Percentiles rank a stretch among this genome's conserved stretches.
These are phyloP conservation scores for Paedocypris sp. DNA, from an alignment of 2,113 vertebrate genomes.

Conservation along the genomic window DNA sequence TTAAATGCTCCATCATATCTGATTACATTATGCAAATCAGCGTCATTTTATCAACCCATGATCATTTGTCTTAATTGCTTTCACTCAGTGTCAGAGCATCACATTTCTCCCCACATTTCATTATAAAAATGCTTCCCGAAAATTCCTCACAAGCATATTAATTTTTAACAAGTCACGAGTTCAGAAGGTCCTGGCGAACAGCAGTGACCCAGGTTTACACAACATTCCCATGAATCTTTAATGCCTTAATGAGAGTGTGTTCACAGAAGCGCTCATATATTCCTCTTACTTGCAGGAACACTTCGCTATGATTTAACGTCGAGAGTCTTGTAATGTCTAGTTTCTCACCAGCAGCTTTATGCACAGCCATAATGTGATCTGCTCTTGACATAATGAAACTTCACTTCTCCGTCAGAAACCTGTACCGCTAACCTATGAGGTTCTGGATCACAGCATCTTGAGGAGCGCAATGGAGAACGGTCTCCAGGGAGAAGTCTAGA, in stretches of 20 bases:
- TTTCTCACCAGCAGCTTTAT: slow-evolving; percentile 26
- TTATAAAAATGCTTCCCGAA: background rate
- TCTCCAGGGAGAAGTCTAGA: slow-evolving; percentile 37
- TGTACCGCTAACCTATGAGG: slow-evolving; percentile 37
- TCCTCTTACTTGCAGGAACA: too few species aligned
- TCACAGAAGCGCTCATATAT: background rate
- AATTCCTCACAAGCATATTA: background rate
- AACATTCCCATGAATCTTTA: background rate
- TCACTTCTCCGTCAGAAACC: slow-evolving; percentile 49
- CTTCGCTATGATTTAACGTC: too few species aligned
- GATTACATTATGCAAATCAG: too few species aligned
- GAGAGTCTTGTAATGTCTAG: slow-evolving; percentile 20
- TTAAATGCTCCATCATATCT: too few species aligned
- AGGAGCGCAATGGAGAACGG: slow-evolving; percentile 31
- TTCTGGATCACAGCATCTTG: slow-evolving; percentile 34
- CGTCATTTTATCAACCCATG: too few species aligned
- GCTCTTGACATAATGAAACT: slow-evolving; percentile 48
- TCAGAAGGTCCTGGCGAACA: background rate
- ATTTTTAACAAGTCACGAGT: background rate
- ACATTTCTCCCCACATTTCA: too few species aligned
- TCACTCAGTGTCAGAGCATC: too few species aligned
- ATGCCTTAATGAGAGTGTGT: background rate
- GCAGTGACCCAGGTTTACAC: background rate
- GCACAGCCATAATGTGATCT: slow-evolving; percentile 25
- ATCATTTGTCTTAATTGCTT: too few species aligned